Percentiles rank a stretch among this genome's conserved stretches.
phyloP scores from a whole-genome alignment of 2,797 vertebrate genomes.

The Neomorphus geoffroyi region DNA sequence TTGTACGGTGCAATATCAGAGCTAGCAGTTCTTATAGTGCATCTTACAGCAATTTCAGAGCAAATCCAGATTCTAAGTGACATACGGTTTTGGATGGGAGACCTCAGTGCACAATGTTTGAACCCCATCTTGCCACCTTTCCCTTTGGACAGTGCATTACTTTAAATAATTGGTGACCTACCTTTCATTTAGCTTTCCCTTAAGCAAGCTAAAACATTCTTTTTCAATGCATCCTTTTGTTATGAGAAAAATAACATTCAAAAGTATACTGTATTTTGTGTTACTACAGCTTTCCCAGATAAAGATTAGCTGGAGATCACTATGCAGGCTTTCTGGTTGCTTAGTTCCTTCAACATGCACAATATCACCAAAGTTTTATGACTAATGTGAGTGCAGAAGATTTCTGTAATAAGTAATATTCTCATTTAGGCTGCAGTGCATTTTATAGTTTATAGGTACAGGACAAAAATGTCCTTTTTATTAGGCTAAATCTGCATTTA shows the following conservation, averaged over 20 bases:
- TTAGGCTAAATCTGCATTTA: slow-evolving; percentile 17
- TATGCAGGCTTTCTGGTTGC: neutral
- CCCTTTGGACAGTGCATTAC: neutral
- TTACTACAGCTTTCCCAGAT: neutral
- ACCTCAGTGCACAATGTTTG: fast-evolving
- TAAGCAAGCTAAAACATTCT: neutral
- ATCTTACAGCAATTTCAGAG: neutral
- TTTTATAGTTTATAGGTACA: slow-evolving; percentile 8
- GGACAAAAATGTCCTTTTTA: slow-evolving; percentile 24
- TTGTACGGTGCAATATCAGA: neutral
- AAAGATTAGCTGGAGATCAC: neutral
- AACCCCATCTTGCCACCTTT: fast-evolving
- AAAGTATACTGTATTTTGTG: neutral
- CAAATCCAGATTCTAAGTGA: neutral
- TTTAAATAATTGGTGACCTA: neutral
- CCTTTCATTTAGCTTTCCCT: neutral
- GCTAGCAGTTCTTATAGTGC: neutral
- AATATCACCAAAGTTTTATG: slow-evolving; percentile 4
- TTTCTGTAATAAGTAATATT: neutral
- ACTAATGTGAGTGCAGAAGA: neutral
- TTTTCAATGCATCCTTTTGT: neutral
- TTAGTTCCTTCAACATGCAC: neutral
- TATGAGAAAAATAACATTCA: neutral
- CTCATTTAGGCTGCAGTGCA: neutral
- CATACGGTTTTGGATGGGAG: neutral